A percentile compares a stretch with the other conserved stretches of the same genome.
Conservation (phyloP, 2,113 vertebrate species). For the Brevimyrus niger region DNA sequence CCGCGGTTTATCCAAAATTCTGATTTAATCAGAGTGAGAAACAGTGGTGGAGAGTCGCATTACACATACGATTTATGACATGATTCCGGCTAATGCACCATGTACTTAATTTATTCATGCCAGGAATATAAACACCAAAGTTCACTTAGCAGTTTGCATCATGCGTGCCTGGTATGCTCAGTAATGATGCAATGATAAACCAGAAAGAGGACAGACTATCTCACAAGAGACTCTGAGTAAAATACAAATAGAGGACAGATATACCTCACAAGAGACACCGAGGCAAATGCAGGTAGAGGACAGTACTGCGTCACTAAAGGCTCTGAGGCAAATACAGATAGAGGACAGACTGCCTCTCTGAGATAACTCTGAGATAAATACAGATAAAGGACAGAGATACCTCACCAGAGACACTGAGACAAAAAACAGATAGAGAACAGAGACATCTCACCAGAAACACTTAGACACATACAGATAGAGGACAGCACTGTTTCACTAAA, state of each 20-base stretch:
- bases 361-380: not conserved
- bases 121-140: not conserved
- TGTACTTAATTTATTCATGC: not conserved
- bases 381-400: not conserved
- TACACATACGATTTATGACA: not conserved
- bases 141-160: not conserved
- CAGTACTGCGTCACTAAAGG: not conserved
- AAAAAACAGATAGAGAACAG: not conserved
- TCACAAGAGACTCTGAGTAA: not conserved
- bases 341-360: not conserved
- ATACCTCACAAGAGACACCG: not conserved
- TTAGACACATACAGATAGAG: not conserved
- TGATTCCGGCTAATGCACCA: not conserved
- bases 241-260: not conserved
- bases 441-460: not conserved
- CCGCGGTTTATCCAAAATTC: constrained; percentile 59
- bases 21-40: constrained; percentile 56
- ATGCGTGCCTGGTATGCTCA: not conserved
- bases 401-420: not conserved
- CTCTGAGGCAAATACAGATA: not conserved
- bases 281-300: not conserved
- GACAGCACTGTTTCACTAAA: not conserved
- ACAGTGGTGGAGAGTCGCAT: constrained; percentile 26
- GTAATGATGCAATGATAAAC: not conserved
- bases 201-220: not conserved